Evolutionary conservation across 2,113 vertebrate genomes (phyloP).

Genomic region (Pachypanchax playfairii): DNA sequence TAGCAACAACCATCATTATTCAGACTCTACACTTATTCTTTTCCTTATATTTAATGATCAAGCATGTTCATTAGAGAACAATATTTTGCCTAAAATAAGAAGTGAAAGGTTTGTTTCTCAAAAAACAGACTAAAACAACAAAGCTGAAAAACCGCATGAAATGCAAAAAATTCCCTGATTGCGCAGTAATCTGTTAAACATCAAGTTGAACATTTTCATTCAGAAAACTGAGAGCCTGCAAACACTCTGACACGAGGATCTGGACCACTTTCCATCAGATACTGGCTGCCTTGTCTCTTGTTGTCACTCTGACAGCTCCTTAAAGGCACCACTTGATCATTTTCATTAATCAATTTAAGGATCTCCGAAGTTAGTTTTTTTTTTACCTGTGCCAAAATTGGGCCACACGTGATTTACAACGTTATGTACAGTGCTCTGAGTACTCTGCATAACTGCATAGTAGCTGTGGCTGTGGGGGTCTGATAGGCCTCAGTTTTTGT

Average conservation of each 20-base stretch:
- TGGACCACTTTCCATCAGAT: constrained; percentile 15
- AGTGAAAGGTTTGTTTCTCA: not conserved
- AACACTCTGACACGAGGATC: not conserved
- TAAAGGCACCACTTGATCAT: constrained; percentile 42
- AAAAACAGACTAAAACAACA: constrained; percentile 1
- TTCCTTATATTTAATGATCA: not conserved
- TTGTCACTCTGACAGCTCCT: constrained; percentile 33
- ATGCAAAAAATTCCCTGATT: constrained; percentile 14
- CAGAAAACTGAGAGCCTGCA: constrained; percentile 6
- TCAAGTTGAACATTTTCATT: not conserved
- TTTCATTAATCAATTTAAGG: constrained; percentile 43
- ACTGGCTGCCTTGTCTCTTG: constrained; percentile 6
- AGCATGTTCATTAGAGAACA: not conserved
- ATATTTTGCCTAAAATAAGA: not conserved
- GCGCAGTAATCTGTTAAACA: not conserved
- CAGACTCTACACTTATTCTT: constrained; percentile 48
- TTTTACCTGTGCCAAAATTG: constrained; percentile 60
- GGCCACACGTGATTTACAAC: constrained; percentile 59
- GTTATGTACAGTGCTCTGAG: constrained; percentile 45
- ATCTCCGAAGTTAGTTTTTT: constrained; percentile 42
- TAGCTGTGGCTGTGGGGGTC: constrained; percentile 47
- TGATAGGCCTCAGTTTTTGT: constrained; percentile 35
- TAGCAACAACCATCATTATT: constrained; percentile 69
- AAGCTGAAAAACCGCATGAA: not conserved
- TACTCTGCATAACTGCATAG: constrained; percentile 49